Evolutionary conservation across 2,113 vertebrate genomes (phyloP).

Genomic region (Blennius ocellaris): DNA sequence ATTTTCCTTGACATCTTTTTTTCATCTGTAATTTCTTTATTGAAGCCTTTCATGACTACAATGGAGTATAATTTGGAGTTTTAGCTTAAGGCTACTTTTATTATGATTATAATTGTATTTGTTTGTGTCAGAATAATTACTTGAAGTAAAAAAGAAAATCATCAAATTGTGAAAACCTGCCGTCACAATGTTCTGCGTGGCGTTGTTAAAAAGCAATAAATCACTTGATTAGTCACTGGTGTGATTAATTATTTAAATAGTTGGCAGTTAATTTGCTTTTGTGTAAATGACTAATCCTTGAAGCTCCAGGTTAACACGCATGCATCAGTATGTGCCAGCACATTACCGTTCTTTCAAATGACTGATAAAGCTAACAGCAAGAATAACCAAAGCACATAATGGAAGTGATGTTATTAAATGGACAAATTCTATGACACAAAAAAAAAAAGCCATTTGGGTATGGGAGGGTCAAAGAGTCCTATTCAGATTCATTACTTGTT

Average conservation of each 20-base stretch:
- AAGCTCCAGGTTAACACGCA: conserved; percentile 52
- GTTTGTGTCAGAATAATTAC: not conserved
- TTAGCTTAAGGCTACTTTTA: not conserved
- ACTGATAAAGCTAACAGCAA: conserved; percentile 70
- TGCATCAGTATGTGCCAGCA: conserved; percentile 11
- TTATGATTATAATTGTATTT: not conserved
- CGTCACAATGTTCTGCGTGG: not conserved
- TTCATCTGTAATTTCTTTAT: not conserved
- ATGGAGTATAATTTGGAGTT: not conserved
- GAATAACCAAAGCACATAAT: conserved; percentile 73
- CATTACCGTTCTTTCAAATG: conserved; percentile 69
- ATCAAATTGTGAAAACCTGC: not conserved
- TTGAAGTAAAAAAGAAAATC: not conserved
- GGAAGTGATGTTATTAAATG: conserved; percentile 74
- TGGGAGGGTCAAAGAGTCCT: conserved; percentile 66
- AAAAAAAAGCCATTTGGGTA: conserved; percentile 74
- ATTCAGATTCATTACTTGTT: conserved; percentile 78
- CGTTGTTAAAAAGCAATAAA: not conserved
- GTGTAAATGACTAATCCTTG: no score
- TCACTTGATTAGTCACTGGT: not conserved
- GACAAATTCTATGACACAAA: conserved; percentile 66
- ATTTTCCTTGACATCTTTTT: not conserved
- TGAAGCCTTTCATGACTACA: not conserved
- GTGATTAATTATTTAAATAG: conserved; percentile 1
- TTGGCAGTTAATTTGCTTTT: no score